phyloP scores from a whole-genome alignment of 2,888 invertebrate genomes.

The Cotesia congregata region DNA sequence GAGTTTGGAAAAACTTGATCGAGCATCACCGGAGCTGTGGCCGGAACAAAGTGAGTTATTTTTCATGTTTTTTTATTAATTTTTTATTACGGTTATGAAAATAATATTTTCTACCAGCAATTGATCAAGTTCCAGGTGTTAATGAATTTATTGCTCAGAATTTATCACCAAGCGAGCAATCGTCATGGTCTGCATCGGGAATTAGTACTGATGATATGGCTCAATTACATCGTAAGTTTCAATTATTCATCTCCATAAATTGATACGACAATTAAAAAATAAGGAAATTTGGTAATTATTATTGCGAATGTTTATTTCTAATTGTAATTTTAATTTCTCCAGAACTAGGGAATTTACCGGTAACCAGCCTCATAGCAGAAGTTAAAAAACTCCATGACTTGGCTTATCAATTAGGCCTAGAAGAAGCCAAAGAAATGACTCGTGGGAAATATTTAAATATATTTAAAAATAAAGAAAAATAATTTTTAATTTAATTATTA shows the following conservation, averaged over 20 bases:
- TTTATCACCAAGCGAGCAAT: constrained; percentile 74
- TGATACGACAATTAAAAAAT: constrained; percentile 5
- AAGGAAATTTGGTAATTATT: constrained; percentile 23
- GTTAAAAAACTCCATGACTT: constrained; percentile 94
- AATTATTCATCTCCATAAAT: constrained; percentile 5
- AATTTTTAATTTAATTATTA: constrained; percentile 20
- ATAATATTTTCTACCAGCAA: constrained; percentile 53
- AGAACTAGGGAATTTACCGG: constrained; percentile 83
- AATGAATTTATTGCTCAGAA: constrained; percentile 85
- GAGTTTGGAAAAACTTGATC: constrained; percentile 91
- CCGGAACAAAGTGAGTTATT: constrained; percentile 89
- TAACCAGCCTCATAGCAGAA: constrained; percentile 90
- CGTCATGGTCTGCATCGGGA: constrained; percentile 80
- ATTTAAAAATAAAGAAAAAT: constrained; percentile 71
- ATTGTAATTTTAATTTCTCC: constrained; percentile 20
- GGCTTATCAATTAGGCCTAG: constrained; percentile 93
- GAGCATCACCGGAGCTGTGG: constrained; percentile 97
- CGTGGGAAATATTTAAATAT: constrained; percentile 95
- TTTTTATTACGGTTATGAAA: constrained; percentile 37
- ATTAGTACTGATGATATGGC: constrained; percentile 74
- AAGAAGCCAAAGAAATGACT: constrained; percentile 97
- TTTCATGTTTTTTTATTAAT: constrained; percentile 22
- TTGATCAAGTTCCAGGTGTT: constrained; percentile 86
- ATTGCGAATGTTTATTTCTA: constrained; percentile 33
- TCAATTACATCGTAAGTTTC: constrained; percentile 80